Conservation (phyloP, 2,797 vertebrate species). For the Muscicapa striata region DNA sequence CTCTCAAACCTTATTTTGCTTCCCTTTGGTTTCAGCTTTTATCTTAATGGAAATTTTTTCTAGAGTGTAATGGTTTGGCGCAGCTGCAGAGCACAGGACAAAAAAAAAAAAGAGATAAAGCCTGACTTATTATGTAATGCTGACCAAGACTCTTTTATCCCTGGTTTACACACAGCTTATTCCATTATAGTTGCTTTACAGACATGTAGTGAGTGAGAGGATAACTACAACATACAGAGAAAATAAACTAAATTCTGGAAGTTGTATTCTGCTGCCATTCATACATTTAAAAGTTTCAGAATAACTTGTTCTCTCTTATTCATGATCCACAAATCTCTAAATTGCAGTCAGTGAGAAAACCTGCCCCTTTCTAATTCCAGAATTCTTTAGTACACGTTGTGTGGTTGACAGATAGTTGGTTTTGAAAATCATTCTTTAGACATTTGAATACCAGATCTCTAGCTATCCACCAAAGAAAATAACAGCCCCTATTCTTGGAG, state of each 20-base stretch:
- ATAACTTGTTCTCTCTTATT: neutral
- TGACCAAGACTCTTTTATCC: neutral
- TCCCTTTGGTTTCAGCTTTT: constrained; percentile 22
- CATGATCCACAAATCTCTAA: neutral
- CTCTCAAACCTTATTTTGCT: constrained; percentile 6
- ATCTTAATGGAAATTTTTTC: neutral
- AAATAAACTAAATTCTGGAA: neutral
- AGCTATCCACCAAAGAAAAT: neutral
- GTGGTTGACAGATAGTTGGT: neutral
- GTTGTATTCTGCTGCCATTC: neutral
- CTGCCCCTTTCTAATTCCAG: neutral
- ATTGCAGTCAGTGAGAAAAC: neutral
- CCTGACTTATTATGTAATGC: neutral
- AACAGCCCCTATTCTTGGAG: neutral
- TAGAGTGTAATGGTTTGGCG: neutral
- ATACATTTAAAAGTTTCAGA: neutral
- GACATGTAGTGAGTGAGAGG: neutral
- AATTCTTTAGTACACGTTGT: neutral
- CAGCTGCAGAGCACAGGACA: neutral
- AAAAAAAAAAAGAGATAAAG: neutral
- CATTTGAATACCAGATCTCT: neutral
- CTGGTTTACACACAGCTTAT: neutral
- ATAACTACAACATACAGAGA: neutral
- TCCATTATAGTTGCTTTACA: neutral
- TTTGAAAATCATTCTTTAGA: constrained; percentile 18